Conservation (phyloP, 1,140 invertebrate species). For the Meloidogyne floridensis region DNA sequence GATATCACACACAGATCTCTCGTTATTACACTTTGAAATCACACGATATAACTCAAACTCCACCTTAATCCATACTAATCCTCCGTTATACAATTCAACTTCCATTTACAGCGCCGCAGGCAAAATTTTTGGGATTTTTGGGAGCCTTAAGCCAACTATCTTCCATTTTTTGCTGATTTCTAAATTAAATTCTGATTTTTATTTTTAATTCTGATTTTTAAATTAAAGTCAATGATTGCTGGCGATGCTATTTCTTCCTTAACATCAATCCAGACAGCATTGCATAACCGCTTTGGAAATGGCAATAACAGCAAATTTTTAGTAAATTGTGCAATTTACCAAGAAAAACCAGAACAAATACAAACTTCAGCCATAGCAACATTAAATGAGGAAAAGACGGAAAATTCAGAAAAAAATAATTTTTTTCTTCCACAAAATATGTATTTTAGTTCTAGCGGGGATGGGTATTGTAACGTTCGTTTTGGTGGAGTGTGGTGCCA, state of each 20-base stretch:
- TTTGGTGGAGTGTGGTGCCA: constrained; percentile 14
- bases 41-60: no score
- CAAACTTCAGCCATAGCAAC: not conserved
- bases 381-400: not conserved
- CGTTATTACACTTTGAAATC: no score
- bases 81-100: no score
- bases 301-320: constrained; percentile 18
- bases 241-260: constrained; percentile 15
- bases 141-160: no score
- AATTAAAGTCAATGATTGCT: not conserved
- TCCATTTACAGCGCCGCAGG: no score
- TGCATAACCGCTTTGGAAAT: not conserved
- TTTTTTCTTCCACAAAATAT: constrained; percentile 21
- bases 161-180: no score
- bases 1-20: no score
- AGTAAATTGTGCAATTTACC: constrained; percentile 17
- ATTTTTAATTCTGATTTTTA: not conserved
- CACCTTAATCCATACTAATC: no score
- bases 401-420: not conserved
- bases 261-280: constrained; percentile 19
- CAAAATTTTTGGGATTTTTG: no score
- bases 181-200: not conserved
- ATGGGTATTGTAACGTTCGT: constrained; percentile 25
- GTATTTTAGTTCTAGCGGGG: constrained; percentile 27
- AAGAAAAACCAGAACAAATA: constrained; percentile 3